Evolutionary conservation across 2,888 invertebrate genomes (phyloP).

Genomic region (Bombyx huttoni): DNA sequence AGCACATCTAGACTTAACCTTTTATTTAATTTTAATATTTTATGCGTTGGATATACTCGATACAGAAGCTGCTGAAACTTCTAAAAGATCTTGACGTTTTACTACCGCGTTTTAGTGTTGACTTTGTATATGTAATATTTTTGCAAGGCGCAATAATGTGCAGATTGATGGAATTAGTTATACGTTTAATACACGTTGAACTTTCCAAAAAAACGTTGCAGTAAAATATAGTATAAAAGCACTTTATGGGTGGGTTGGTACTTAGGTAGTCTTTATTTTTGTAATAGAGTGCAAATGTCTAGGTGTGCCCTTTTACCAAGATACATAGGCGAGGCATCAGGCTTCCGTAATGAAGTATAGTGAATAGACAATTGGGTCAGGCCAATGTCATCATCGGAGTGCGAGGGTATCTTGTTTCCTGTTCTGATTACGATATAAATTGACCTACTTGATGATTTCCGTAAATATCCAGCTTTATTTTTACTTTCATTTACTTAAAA

Average conservation of each 20-base stretch:
- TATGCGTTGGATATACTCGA: too few relatives aligned
- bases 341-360: constrained; percentile 40
- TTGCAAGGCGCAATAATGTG: too few relatives aligned
- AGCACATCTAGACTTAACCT: too few relatives aligned
- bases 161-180: not conserved
- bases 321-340: constrained; percentile 23
- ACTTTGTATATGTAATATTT: too few relatives aligned
- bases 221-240: not conserved
- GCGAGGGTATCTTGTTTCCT: constrained; percentile 21
- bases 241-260: not conserved
- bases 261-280: not conserved
- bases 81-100: too few relatives aligned
- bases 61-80: too few relatives aligned
- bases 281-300: constrained; percentile 33
- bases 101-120: too few relatives aligned
- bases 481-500: too few relatives aligned
- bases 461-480: too few relatives aligned
- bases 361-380: constrained; percentile 36
- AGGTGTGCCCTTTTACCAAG: constrained; percentile 29
- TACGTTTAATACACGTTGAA: not conserved
- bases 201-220: not conserved
- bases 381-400: constrained; percentile 35
- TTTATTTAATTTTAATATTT: too few relatives aligned
- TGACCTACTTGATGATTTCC: too few relatives aligned
- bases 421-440: too few relatives aligned